A percentile compares a stretch with the other conserved stretches of the same genome.
phyloP scores from a whole-genome alignment of 2,113 vertebrate genomes.

The Elephantulus edwardii region DNA sequence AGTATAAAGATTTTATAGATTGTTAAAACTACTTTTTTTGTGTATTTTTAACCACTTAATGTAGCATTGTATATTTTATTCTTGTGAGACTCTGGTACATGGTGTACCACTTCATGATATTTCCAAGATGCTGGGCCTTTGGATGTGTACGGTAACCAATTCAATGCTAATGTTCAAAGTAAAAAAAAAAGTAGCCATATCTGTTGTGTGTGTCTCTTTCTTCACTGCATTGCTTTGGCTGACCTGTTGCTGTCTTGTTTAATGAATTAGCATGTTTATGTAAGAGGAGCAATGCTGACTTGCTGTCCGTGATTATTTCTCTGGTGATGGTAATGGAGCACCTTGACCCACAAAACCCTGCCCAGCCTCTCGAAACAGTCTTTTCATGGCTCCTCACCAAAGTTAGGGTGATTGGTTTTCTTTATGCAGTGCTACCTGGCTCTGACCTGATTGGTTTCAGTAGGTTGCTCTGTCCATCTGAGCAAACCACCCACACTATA shows the following conservation, averaged over 20 bases:
- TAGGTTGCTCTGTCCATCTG: neutral
- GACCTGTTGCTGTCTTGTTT: neutral
- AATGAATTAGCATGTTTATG: neutral
- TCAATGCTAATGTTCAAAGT: constrained; percentile 89
- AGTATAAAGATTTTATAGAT: constrained; percentile 84
- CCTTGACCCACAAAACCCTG: neutral
- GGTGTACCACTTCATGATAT: constrained; percentile 85
- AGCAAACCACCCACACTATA: no score
- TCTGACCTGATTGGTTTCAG: neutral
- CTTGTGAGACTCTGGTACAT: constrained; percentile 89
- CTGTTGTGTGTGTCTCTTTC: constrained; percentile 56
- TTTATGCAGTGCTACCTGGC: neutral
- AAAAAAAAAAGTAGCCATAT: constrained; percentile 84
- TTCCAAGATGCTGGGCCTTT: constrained; percentile 87
- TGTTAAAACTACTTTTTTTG: constrained; percentile 85
- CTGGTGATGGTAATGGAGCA: neutral
- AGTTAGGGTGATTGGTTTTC: neutral
- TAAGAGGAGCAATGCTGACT: neutral
- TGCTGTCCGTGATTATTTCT: neutral
- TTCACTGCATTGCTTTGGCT: constrained; percentile 31
- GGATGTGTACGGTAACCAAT: constrained; percentile 91
- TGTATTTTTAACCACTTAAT: constrained; percentile 91
- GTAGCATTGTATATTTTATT: constrained; percentile 91
- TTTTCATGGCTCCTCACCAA: neutral
- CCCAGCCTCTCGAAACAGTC: neutral